Evolutionary conservation across 1,140 invertebrate genomes (phyloP).

Genomic region (Drosophila orena): DNA sequence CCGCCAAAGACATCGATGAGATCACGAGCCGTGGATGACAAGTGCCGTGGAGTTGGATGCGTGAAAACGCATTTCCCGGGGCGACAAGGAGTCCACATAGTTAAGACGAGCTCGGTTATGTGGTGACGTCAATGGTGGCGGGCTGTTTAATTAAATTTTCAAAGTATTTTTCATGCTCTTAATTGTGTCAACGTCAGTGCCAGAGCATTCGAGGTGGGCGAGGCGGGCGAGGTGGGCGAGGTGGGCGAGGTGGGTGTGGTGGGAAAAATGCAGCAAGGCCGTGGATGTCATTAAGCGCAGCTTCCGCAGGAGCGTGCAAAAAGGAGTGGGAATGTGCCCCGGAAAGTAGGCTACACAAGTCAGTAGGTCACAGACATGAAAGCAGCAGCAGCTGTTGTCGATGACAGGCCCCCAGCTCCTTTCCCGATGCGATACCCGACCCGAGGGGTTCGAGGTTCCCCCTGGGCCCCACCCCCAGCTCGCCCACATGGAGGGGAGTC

Average conservation of each 20-base stretch:
- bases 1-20: constrained; percentile 28
- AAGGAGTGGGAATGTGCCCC: constrained; percentile 25
- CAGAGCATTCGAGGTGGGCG: background rate
- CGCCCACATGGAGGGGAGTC: constrained; percentile 1
- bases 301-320: constrained; percentile 42
- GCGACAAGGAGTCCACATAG: constrained; percentile 27
- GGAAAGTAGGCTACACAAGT: constrained; percentile 76
- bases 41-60: constrained; percentile 13
- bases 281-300: constrained; percentile 46
- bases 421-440: constrained; percentile 13
- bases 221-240: too few relatives aligned
- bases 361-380: constrained; percentile 74
- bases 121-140: constrained; percentile 55
- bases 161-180: constrained; percentile 76
- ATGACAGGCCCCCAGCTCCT: constrained; percentile 38
- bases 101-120: constrained; percentile 24
- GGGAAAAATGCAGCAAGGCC: constrained; percentile 32
- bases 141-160: constrained; percentile 73
- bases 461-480: background rate
- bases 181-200: constrained; percentile 69
- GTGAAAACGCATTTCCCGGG: constrained; percentile 18
- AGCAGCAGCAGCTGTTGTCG: constrained; percentile 59
- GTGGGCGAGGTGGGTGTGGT: background rate
- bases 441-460: constrained; percentile 5
- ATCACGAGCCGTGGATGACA: constrained; percentile 39